Conservation (phyloP, 2,888 invertebrate genomes). For the Liopterus haemorrhoidalis region DNA sequence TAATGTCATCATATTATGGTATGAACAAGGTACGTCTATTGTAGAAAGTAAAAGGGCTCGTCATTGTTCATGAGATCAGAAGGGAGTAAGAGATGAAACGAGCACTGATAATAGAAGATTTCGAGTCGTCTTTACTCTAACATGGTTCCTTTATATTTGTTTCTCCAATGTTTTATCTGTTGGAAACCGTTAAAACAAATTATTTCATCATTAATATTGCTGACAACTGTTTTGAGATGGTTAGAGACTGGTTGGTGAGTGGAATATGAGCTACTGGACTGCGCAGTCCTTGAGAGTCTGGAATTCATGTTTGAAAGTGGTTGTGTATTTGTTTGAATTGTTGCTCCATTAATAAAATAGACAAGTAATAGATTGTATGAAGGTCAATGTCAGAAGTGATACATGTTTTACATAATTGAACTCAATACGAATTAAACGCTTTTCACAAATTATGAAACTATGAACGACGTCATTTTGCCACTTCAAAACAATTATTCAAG, state of each 20-base stretch:
- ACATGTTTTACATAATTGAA: too few species aligned
- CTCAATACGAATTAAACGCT: too few species aligned
- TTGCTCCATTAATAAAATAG: too few species aligned
- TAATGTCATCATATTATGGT: constrained; percentile 2
- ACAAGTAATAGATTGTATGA: too few species aligned
- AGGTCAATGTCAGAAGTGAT: too few species aligned
- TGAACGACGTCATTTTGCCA: too few species aligned
- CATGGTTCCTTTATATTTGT: constrained; percentile 1
- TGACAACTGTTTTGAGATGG: constrained; percentile 12
- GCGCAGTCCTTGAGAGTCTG: constrained; percentile 19
- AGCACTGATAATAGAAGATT: constrained; percentile 8
- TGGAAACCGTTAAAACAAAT: constrained; percentile 11
- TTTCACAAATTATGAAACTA: too few species aligned
- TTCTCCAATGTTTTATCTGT: constrained; percentile 9
- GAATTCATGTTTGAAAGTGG: too few species aligned
- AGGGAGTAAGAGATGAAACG: constrained; percentile 3
- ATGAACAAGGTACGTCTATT: neutral
- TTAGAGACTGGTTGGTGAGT: constrained; percentile 25
- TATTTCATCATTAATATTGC: constrained; percentile 4
- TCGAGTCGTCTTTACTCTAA: neutral
- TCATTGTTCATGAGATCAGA: constrained; percentile 3
- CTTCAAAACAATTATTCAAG: too few species aligned
- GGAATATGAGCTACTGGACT: constrained; percentile 19
- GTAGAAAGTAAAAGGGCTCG: constrained; percentile 7
- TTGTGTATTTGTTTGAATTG: too few species aligned